phyloP scores from a whole-genome alignment of 2,888 invertebrate species.

The Cerceris ruficornis region DNA sequence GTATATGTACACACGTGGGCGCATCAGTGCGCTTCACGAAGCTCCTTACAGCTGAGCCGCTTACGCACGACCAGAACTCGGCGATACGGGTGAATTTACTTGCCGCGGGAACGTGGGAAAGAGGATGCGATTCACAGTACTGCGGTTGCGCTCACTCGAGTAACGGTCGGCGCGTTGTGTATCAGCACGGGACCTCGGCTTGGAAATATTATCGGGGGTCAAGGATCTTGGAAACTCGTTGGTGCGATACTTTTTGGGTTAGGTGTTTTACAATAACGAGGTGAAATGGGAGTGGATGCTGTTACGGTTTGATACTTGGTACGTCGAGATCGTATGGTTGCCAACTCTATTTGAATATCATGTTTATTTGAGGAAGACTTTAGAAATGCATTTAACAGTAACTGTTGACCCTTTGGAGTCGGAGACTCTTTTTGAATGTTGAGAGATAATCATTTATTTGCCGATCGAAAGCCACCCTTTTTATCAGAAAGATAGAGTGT shows the following conservation, averaged over 20 bases:
- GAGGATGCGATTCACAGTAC: slow-evolving; percentile 39
- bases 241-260: not conserved
- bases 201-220: slow-evolving; percentile 48
- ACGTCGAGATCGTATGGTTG: no score
- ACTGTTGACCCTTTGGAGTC: no score
- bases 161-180: slow-evolving; percentile 34
- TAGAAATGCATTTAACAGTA: no score
- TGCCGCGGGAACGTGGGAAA: slow-evolving; percentile 63
- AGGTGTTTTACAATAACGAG: no score
- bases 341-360: no score
- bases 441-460: no score
- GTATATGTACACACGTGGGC: slow-evolving; percentile 32
- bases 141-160: slow-evolving; percentile 19
- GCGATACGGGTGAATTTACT: slow-evolving; percentile 45
- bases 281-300: no score
- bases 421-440: no score
- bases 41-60: slow-evolving; percentile 28
- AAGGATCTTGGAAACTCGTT: slow-evolving; percentile 43
- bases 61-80: slow-evolving; percentile 48
- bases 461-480: no score
- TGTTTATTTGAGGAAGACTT: no score
- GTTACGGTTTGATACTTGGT: no score
- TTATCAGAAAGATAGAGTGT: no score
- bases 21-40: slow-evolving; percentile 36
- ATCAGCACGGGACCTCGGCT: slow-evolving; percentile 17